Conservation (phyloP, 1,140 invertebrate genomes). For the Drosophila insularis region DNA sequence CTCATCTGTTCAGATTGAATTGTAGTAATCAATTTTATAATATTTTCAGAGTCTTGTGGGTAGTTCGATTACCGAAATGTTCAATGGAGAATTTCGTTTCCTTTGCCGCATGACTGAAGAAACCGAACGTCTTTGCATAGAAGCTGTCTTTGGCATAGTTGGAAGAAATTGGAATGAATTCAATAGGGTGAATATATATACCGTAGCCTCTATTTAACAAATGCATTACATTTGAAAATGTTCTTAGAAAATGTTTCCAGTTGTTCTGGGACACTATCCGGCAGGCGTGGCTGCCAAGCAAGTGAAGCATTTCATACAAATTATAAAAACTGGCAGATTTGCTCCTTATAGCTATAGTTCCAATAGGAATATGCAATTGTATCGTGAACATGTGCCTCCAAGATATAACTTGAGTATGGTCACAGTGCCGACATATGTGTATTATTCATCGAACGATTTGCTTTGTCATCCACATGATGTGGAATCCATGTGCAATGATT, state of each 20-base stretch:
- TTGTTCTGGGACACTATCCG: constrained; percentile 89
- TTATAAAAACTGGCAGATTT: constrained; percentile 72
- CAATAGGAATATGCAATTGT: constrained; percentile 83
- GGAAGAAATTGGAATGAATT: constrained; percentile 80
- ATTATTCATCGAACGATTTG: constrained; percentile 86
- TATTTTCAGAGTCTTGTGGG: constrained; percentile 68
- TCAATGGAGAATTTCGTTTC: constrained; percentile 77
- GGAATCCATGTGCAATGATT: constrained; percentile 83
- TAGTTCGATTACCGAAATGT: constrained; percentile 78
- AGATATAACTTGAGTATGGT: constrained; percentile 86
- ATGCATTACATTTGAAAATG: not conserved
- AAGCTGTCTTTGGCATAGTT: constrained; percentile 77
- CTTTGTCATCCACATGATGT: constrained; percentile 86
- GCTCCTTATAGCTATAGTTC: constrained; percentile 76
- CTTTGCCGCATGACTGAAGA: constrained; percentile 81
- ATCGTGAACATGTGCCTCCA: constrained; percentile 83
- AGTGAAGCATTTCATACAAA: constrained; percentile 80
- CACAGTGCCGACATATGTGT: constrained; percentile 86
- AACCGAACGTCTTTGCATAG: constrained; percentile 74
- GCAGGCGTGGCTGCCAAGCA: constrained; percentile 80
- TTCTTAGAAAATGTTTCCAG: constrained; percentile 85
- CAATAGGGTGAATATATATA: constrained; percentile 52
- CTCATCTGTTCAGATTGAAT: too few species aligned
- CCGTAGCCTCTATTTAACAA: too few species aligned
- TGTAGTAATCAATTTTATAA: too few species aligned